phyloP scores from a whole-genome alignment of 2,888 invertebrate genomes.

The Troides aeacus region DNA sequence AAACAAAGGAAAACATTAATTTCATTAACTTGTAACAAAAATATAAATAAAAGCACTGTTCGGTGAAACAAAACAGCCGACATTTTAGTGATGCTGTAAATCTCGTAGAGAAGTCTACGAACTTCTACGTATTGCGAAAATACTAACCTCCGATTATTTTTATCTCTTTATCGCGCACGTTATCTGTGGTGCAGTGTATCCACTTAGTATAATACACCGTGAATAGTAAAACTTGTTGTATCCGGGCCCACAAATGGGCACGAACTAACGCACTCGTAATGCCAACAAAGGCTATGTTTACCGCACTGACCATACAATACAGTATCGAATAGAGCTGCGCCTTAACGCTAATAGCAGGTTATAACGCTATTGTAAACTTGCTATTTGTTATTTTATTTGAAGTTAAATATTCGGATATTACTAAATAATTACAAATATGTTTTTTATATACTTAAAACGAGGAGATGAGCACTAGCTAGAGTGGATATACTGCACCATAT shows the following conservation, averaged over 20 bases:
- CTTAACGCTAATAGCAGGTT: conserved; percentile 10
- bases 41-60: conserved; percentile 4
- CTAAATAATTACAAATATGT: too few relatives aligned
- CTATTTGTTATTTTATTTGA: neutral
- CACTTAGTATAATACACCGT: conserved; percentile 7
- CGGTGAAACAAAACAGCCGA: conserved; percentile 1
- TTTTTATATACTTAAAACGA: too few relatives aligned
- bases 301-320: conserved; percentile 30
- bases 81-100: conserved; percentile 7
- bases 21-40: neutral
- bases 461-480: too few relatives aligned
- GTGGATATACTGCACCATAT: too few relatives aligned
- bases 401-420: too few relatives aligned
- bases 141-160: conserved; percentile 14
- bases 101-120: conserved; percentile 22
- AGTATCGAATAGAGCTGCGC: conserved; percentile 34
- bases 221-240: conserved; percentile 20
- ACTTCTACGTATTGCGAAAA: conserved; percentile 34
- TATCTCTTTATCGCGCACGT: conserved; percentile 6
- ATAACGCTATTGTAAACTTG: neutral
- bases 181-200: conserved; percentile 7
- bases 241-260: conserved; percentile 23
- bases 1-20: neutral
- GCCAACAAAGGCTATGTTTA: conserved; percentile 24
- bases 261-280: conserved; percentile 28